phyloP scores from a whole-genome alignment of 1,140 invertebrate species.

The Pteromalus puparum region DNA sequence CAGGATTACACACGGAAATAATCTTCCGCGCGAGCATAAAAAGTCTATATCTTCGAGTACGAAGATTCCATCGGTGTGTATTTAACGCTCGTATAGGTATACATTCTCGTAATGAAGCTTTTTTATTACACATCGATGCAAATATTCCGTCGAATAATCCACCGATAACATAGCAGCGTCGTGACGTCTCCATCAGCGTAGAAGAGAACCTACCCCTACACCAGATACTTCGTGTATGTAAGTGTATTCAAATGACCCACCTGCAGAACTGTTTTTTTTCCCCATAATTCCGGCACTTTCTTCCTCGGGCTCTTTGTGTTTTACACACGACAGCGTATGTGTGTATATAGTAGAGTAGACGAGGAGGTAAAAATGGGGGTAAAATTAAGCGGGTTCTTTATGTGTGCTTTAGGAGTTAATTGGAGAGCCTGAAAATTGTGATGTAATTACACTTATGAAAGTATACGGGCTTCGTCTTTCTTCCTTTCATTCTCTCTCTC shows the following conservation, averaged over 20 bases:
- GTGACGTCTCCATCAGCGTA: conserved; percentile 14
- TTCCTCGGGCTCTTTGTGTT: neutral
- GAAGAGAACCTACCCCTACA: neutral
- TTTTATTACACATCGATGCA: no score
- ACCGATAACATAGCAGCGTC: neutral
- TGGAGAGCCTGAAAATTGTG: conserved; percentile 17
- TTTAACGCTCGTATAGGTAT: neutral
- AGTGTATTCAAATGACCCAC: conserved; percentile 16
- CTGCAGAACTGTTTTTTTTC: neutral
- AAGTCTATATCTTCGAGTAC: neutral
- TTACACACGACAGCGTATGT: neutral
- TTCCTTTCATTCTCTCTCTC: neutral
- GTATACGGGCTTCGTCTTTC: neutral
- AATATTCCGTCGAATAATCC: neutral
- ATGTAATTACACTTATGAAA: conserved; percentile 45
- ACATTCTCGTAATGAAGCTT: neutral
- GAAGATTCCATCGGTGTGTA: conserved; percentile 2
- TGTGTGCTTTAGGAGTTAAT: conserved; percentile 39
- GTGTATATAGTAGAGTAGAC: neutral
- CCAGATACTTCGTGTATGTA: neutral
- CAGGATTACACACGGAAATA: neutral
- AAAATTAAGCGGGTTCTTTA: conserved; percentile 29
- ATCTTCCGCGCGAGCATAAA: neutral
- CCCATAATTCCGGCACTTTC: conserved; percentile 5
- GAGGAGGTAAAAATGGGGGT: neutral